A percentile compares a stretch with the other conserved stretches of the same genome.
These are phyloP conservation scores for Meles meles DNA, from an alignment of 2,113 vertebrate species.

Conservation along the genomic window DNA sequence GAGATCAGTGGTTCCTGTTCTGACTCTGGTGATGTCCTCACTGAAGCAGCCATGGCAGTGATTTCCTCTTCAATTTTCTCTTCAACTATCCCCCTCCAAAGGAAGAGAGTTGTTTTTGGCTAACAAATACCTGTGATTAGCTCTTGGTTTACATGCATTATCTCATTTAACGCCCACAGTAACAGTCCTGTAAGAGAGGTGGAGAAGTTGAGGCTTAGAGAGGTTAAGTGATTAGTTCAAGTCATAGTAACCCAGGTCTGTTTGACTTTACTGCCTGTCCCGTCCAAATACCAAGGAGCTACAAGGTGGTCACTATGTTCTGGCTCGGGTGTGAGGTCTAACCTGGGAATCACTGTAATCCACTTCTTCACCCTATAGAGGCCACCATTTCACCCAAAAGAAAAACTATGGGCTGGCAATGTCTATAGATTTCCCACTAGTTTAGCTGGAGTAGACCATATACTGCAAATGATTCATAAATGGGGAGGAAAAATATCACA, in stretches of 20 bases:
- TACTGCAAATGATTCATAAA: background rate
- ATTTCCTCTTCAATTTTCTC: conserved; percentile 23
- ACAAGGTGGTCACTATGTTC: background rate
- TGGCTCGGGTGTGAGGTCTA: background rate
- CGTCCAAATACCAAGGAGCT: background rate
- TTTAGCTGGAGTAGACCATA: background rate
- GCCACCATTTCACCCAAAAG: background rate
- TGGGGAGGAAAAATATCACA: background rate
- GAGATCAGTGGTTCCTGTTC: background rate
- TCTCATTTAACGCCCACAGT: background rate
- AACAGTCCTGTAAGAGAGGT: background rate
- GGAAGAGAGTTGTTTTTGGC: background rate
- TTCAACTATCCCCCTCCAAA: background rate
- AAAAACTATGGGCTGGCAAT: background rate
- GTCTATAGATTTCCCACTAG: background rate
- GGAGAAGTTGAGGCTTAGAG: background rate
- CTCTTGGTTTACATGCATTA: background rate
- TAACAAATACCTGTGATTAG: background rate
- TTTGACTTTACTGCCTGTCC: background rate
- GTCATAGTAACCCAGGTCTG: background rate
- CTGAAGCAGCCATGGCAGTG: background rate
- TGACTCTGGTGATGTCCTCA: background rate
- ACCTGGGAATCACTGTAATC: background rate
- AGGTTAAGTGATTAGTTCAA: background rate
- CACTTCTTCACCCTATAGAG: background rate